These are phyloP conservation scores for Microhierax caerulescens DNA, from an alignment of 2,797 vertebrate species.

Conservation along the genomic window DNA sequence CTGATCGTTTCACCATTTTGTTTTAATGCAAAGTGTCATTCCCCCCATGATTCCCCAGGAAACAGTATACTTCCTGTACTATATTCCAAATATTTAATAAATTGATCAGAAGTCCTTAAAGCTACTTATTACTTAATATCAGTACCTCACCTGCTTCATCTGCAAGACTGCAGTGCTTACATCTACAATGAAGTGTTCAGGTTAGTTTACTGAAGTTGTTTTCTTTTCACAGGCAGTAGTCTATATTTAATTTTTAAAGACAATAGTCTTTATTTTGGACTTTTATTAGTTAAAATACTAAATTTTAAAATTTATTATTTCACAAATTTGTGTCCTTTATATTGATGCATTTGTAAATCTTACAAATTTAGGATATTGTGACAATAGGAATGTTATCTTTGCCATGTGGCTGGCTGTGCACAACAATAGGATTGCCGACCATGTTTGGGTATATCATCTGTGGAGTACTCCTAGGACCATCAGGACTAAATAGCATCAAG, in stretches of 20 bases:
- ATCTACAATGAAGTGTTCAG: not conserved
- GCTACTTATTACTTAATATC: not conserved
- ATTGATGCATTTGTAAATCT: not conserved
- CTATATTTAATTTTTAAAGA: not conserved
- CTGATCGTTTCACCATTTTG: not conserved
- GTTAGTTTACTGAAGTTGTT: not conserved
- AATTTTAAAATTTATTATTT: no score
- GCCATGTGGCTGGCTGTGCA: conserved; percentile 95
- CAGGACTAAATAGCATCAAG: conserved; percentile 95
- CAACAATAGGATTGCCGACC: conserved; percentile 86
- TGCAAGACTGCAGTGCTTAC: not conserved
- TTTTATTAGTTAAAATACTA: no score
- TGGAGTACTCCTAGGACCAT: conserved; percentile 96
- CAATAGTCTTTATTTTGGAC: not conserved
- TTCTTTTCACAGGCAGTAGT: not conserved
- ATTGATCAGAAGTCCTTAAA: not conserved
- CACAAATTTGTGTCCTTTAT: not conserved
- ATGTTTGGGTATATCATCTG: conserved; percentile 98
- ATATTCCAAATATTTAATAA: not conserved
- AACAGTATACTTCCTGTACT: not conserved
- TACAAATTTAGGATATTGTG: conserved; percentile 86
- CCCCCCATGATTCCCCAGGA: not conserved
- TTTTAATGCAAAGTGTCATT: not conserved
- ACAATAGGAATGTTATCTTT: conserved; percentile 92
- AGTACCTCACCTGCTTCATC: not conserved